A percentile compares a stretch with the other conserved stretches of the same genome.
Evolutionary conservation across 2,113 vertebrate genomes (phyloP).

Genomic region (Panthera uncia): DNA sequence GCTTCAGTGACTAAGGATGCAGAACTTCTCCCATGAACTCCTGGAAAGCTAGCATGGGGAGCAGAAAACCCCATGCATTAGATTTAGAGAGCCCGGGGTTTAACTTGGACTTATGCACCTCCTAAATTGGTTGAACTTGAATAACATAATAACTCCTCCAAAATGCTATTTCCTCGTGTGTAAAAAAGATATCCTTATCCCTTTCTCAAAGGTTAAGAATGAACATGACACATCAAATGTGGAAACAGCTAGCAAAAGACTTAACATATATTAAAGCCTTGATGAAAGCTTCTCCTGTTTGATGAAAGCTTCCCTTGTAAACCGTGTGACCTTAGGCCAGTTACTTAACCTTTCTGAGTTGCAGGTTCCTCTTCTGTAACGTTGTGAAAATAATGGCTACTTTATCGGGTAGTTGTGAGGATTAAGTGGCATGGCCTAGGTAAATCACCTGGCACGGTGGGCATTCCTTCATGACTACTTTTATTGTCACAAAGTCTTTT

Average conservation of each 20-base stretch:
- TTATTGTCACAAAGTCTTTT: background rate
- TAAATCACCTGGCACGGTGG: background rate
- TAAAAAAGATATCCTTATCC: background rate
- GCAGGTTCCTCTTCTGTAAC: constrained; percentile 1
- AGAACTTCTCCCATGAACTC: background rate
- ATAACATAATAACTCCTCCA: background rate
- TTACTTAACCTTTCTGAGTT: constrained; percentile 39
- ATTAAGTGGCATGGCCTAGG: background rate
- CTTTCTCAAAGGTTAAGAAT: constrained; percentile 51
- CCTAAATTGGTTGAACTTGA: background rate
- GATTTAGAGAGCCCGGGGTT: background rate
- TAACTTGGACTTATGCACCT: background rate
- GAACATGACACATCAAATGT: constrained; percentile 9
- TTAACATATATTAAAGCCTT: background rate
- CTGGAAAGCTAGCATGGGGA: background rate
- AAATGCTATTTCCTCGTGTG: background rate
- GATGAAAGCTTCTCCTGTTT: background rate
- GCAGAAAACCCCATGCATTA: background rate
- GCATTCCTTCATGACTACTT: background rate
- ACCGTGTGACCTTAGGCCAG: background rate
- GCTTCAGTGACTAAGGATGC: background rate
- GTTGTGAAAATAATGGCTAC: background rate
- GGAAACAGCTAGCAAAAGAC: background rate
- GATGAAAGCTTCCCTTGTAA: constrained; percentile 7
- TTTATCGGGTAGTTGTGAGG: background rate